These are phyloP conservation scores for Caenorhabditis sulstoni DNA, from an alignment of 2,888 invertebrate genomes.

Conservation along the genomic window DNA sequence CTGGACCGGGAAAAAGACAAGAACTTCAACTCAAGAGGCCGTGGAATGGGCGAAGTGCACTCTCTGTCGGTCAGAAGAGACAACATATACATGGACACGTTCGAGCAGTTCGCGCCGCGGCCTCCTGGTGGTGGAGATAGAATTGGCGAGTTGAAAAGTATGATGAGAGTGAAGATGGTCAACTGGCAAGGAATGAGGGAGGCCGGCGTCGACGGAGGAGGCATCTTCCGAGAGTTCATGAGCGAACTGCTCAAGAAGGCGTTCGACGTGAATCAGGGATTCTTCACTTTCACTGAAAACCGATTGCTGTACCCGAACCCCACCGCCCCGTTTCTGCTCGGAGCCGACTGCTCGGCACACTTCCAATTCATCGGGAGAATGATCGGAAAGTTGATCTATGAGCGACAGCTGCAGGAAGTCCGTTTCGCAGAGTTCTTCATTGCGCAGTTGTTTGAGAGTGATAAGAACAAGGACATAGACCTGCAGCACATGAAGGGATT, in stretches of 20 bases:
- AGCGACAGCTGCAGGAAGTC: constrained; percentile 93
- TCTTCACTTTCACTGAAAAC: constrained; percentile 84
- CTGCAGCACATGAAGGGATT: constrained; percentile 67
- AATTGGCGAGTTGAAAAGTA: constrained; percentile 91
- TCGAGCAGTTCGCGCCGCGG: constrained; percentile 88
- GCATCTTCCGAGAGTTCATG: constrained; percentile 92
- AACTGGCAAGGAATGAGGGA: constrained; percentile 94
- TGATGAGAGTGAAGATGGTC: constrained; percentile 86
- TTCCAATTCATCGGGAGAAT: constrained; percentile 95
- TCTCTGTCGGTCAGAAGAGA: constrained; percentile 84
- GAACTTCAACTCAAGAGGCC: not conserved
- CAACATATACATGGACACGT: constrained; percentile 98
- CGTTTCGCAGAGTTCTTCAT: constrained; percentile 97
- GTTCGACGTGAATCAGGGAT: constrained; percentile 84
- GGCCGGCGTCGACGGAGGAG: constrained; percentile 97
- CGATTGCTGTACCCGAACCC: constrained; percentile 94
- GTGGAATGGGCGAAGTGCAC: no score
- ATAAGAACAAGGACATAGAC: constrained; percentile 54
- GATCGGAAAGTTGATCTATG: constrained; percentile 95
- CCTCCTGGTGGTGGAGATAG: constrained; percentile 44
- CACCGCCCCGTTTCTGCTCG: constrained; percentile 86
- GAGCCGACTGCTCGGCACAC: constrained; percentile 83
- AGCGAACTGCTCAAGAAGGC: constrained; percentile 89
- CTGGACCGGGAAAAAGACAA: constrained; percentile 32
- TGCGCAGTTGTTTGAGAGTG: constrained; percentile 86